phyloP scores from a whole-genome alignment of 2,797 vertebrate genomes.

The Crax fasciolata region DNA sequence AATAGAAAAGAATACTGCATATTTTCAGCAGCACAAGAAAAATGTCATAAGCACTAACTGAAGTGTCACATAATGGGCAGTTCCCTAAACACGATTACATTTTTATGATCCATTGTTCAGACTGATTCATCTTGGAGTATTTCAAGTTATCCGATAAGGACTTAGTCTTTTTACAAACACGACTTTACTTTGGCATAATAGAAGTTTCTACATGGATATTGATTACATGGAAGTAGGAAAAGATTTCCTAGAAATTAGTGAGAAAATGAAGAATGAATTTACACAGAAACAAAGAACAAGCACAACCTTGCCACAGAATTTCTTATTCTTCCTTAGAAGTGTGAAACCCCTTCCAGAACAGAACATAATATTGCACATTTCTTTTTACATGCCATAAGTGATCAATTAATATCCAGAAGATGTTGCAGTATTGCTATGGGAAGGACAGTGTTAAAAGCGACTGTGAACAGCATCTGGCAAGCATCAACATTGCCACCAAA shows the following conservation, averaged over 20 bases:
- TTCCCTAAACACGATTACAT: not conserved
- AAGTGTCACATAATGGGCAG: not conserved
- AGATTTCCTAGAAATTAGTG: not conserved
- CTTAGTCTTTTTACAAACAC: not conserved
- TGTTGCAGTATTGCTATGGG: not conserved
- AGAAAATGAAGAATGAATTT: not conserved
- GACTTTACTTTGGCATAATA: not conserved
- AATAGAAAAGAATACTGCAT: not conserved
- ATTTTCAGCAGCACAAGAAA: not conserved
- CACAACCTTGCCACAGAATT: not conserved
- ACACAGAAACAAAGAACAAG: not conserved
- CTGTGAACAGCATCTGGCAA: not conserved
- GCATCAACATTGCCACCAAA: not conserved
- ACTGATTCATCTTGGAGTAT: not conserved
- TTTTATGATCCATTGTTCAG: not conserved
- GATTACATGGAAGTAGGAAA: not conserved
- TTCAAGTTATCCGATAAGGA: not conserved
- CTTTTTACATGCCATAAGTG: not conserved
- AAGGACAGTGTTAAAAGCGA: not conserved
- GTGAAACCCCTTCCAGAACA: not conserved
- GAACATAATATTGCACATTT: not conserved
- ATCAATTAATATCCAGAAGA: not conserved
- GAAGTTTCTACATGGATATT: not conserved
- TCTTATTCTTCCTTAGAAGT: not conserved
- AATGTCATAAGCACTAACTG: not conserved